Percentiles rank a stretch among this genome's conserved stretches.
These are phyloP conservation scores for Lonchura striata DNA, from an alignment of 2,113 vertebrate genomes.

Conservation along the genomic window DNA sequence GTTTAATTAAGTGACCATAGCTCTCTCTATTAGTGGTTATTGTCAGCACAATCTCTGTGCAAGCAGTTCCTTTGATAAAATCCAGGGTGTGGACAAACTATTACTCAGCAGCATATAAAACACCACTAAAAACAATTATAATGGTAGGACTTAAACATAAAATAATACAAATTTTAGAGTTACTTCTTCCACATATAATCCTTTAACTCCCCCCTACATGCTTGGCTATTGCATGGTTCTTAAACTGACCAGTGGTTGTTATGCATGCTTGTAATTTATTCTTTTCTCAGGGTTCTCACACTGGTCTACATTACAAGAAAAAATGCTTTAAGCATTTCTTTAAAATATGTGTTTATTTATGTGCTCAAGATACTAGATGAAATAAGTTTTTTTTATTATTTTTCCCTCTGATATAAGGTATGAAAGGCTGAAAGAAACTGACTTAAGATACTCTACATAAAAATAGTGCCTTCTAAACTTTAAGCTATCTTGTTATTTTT, in stretches of 20 bases:
- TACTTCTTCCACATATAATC: neutral
- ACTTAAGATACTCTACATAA: neutral
- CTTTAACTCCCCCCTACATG: neutral
- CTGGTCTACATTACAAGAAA: neutral
- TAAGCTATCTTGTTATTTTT: neutral
- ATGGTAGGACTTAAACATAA: neutral
- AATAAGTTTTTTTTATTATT: neutral
- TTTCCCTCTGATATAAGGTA: neutral
- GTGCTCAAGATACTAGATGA: neutral
- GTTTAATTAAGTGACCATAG: slow-evolving; percentile 40
- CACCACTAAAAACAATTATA: slow-evolving; percentile 18
- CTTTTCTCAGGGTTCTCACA: neutral
- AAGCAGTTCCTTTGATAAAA: neutral
- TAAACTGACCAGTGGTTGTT: neutral
- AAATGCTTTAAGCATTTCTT: neutral
- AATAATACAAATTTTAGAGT: neutral
- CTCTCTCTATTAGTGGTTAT: neutral
- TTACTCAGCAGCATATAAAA: neutral
- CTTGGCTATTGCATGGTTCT: neutral
- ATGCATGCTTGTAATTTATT: neutral
- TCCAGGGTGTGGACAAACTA: neutral
- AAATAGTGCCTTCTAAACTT: neutral
- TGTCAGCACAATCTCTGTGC: neutral
- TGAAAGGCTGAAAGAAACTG: neutral
- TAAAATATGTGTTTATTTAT: neutral